phyloP scores from a whole-genome alignment of 2,113 vertebrate genomes.

The Chelonoidis abingdonii region DNA sequence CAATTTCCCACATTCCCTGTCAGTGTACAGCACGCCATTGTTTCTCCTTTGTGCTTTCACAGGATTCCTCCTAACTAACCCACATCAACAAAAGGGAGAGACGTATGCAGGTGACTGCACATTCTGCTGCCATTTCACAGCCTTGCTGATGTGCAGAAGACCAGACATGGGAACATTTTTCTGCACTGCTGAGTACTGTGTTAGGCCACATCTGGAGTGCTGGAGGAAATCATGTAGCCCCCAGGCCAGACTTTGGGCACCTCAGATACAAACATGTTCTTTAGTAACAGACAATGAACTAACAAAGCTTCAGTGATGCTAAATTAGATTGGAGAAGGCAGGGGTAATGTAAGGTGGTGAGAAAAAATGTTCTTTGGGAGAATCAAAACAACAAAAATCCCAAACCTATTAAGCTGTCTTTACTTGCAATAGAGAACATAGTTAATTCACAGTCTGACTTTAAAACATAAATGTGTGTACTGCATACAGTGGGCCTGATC shows the following conservation, averaged over 20 bases:
- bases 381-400: background rate
- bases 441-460: background rate
- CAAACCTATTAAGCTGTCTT: background rate
- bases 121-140: background rate
- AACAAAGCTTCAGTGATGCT: background rate
- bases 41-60: background rate
- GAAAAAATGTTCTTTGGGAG: background rate
- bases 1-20: background rate
- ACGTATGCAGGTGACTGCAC: background rate
- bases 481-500: background rate
- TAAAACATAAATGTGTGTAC: background rate
- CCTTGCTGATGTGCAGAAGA: background rate
- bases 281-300: constrained; percentile 14
- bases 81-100: background rate
- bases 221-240: accelerated
- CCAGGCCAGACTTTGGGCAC: accelerated
- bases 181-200: background rate
- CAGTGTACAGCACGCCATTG: accelerated
- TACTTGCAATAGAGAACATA: background rate
- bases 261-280: accelerated
- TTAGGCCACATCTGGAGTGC: constrained; percentile 11
- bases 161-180: accelerated
- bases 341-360: background rate
- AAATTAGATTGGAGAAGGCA: background rate
- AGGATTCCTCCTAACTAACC: background rate